Conservation (phyloP, 2,797 vertebrate species). For the Mareca penelope region DNA sequence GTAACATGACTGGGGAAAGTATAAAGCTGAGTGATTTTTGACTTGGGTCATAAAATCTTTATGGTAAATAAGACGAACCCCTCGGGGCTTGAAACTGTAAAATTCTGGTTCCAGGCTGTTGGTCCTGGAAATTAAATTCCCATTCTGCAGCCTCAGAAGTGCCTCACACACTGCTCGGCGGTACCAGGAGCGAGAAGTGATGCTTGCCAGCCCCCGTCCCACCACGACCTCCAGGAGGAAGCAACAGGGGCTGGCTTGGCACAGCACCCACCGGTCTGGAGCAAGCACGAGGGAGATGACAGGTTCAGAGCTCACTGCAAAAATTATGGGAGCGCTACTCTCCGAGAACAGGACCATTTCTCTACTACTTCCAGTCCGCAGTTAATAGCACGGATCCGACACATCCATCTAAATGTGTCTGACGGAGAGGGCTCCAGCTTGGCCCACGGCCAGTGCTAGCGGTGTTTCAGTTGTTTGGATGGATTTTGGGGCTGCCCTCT, state of each 20-base stretch:
- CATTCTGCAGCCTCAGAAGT: neutral
- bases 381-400: neutral
- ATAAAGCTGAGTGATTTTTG: constrained; percentile 21
- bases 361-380: neutral
- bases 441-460: neutral
- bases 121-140: constrained; percentile 3
- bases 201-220: neutral
- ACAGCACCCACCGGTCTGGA: fast-evolving
- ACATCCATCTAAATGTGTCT: neutral
- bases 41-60: constrained; percentile 10
- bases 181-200: neutral
- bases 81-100: constrained; percentile 5
- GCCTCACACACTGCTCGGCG: neutral
- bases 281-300: neutral
- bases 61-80: neutral
- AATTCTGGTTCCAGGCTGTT: neutral
- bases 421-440: neutral
- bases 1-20: neutral
- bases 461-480: neutral
- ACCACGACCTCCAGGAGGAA: neutral
- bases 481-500: neutral
- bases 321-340: neutral
- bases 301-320: neutral
- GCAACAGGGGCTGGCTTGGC: neutral
- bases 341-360: neutral